Evolutionary conservation across 2,888 invertebrate genomes (phyloP), one percentile per base, ranked within the genome.

Genomic region (Xestia xanthographa): DNA sequence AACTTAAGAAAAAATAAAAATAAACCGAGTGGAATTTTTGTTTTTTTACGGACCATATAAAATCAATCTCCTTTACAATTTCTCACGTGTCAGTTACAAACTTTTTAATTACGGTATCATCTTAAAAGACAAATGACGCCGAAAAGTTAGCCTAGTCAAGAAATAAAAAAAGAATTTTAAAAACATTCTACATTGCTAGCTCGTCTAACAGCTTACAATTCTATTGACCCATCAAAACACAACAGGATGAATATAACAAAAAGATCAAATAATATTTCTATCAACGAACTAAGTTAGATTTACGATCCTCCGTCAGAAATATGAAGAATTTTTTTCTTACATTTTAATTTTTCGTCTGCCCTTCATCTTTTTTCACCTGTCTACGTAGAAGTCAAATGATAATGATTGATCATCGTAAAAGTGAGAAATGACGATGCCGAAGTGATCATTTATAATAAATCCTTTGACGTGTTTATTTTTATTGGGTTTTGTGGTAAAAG

Each of bases 401-500:
- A 75, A 83, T 84, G 88, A 88, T 86, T 86, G 86, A 87, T 87
- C 67, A 66, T 76, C 34, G 26, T 11, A n/a, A 65, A 74, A 72
- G 48, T 79, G 70, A 75, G 56, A 43, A 75, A 79, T 73, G 79
- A 72, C 65, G 48, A 79, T 70, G 80, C 75, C 65, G 53, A 43
- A n/a, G 66, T 63, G 77, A 84, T 80, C 84, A 84, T 87, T 88
- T 84, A 84, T 88, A 80, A 86, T 84, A 81, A 77, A 79, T 74
- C 66, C 79, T 86, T 75, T 71, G 75, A 78, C 82, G 63, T 71
- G 48, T 82, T 58, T 63, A 66, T 70, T 77, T 63, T 71, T 81
- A 68, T 85, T 82, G 29, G 43, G 20, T 84, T 69, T 79, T 45
- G 29, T 56, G 34, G 62, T 22, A 34, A 60, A 66, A 56, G 14